Conservation (phyloP, 2,797 vertebrate genomes). For the Sphenopsis melanotis region DNA sequence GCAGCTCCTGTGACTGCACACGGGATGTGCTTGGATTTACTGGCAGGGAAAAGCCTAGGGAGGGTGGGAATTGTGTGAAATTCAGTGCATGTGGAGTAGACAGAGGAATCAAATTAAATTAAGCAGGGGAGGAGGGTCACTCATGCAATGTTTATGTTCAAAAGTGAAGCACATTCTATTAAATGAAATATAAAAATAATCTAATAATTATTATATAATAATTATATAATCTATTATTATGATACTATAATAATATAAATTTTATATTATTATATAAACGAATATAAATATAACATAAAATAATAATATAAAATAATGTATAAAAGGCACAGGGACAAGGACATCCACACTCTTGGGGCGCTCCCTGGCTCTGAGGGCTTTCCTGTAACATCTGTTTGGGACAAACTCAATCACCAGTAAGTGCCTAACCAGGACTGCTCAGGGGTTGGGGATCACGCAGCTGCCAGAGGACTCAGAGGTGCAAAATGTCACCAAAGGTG, state of each 20-base stretch:
- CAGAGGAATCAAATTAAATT: background rate
- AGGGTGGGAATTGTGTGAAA: background rate
- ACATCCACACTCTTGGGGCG: background rate
- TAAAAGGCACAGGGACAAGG: background rate
- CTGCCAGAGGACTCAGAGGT: background rate
- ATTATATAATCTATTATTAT: no score
- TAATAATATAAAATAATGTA: background rate
- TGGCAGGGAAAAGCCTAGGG: background rate
- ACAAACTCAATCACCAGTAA: background rate
- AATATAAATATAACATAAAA: background rate
- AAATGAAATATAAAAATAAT: background rate
- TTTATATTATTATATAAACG: background rate
- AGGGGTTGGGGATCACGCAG: fast-evolving
- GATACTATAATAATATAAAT: no score
- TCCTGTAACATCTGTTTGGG: background rate
- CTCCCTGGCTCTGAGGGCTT: background rate
- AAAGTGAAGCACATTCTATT: background rate
- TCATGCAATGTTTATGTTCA: background rate
- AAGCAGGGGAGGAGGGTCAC: background rate
- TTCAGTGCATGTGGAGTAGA: background rate
- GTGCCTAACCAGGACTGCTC: background rate
- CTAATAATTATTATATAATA: no score
- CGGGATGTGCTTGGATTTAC: background rate
- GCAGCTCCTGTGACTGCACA: background rate
- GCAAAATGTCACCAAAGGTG: background rate